Evolutionary conservation across 1,140 invertebrate genomes (phyloP), one percentile per base, ranked within the genome.

Genomic region (Papilio dardanus): DNA sequence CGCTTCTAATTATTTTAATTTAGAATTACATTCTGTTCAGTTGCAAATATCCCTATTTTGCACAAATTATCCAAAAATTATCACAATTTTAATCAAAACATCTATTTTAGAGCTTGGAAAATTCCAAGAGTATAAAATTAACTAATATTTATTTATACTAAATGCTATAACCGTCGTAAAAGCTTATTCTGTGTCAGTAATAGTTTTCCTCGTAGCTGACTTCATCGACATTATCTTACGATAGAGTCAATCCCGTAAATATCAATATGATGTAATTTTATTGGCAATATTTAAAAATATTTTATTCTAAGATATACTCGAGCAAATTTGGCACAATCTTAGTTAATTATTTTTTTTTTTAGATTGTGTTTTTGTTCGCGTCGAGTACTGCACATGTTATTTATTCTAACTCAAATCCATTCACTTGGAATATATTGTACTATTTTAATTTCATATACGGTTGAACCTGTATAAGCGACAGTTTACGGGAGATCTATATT

Each of bases 141-240:
- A 1, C n/a, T n/a, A n/a, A n/a, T 62, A 28, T 62, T 62, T 62
- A 62, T 62, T 62, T 62, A 62, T 10, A 62, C 10, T 28, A 62
- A 30, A 30, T 28, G 54, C 10, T 62, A 50, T 21, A 19, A 21
- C 46, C 46, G 21, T 30, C 54, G 54, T 62, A 62, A 62, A 62
- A 62, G 28, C 54, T 62, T 3, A 24, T 54, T 54, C 54, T 21
- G 24, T 62, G 10, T 28, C 54, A 62, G 54, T 62, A 62, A 62
- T 28, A 21, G 54, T 62, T 62, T 62, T 62, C 54, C 54, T 62
- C 54, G 21, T 62, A 28, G 54, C 54, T 62, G 54, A 62, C 54
- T 62, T 62, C 54, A 62, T 62, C 54, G 54, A 3, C 54, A 28
- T 28, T 62, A 62, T 62, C 54, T 62, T 62, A 62, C 24, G 2